Evolutionary conservation across 2,888 invertebrate species (phyloP).

Genomic region (Polia nebulosa): DNA sequence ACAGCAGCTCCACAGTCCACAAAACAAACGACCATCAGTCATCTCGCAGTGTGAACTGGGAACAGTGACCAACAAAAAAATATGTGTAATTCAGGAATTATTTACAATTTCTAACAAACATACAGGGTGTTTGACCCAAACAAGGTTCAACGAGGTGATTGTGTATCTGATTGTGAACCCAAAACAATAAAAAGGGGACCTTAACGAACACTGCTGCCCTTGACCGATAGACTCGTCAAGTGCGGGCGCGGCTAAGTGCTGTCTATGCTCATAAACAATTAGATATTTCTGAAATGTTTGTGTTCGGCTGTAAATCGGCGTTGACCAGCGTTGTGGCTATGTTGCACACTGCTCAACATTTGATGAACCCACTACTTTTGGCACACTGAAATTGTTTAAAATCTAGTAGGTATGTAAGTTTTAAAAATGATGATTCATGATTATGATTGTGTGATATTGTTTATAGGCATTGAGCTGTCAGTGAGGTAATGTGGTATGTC

Average conservation of each 20-base stretch:
- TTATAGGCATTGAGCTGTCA: no score
- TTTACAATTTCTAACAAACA: slow-evolving; percentile 45
- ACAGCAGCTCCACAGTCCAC: background rate
- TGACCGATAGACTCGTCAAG: slow-evolving; percentile 53
- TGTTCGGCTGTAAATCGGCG: background rate
- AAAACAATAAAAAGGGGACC: slow-evolving; percentile 62
- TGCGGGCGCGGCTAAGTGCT: slow-evolving; percentile 32
- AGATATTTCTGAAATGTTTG: slow-evolving; percentile 10
- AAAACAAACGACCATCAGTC: background rate
- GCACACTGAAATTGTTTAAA: background rate
- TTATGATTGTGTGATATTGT: no score
- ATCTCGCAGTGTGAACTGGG: background rate
- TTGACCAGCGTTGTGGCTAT: background rate
- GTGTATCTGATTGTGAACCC: slow-evolving; percentile 62
- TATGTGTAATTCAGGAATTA: slow-evolving; percentile 6
- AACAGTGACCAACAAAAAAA: slow-evolving; percentile 6
- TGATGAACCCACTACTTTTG: background rate
- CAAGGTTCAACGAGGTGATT: slow-evolving; percentile 50
- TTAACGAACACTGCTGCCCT: slow-evolving; percentile 52
- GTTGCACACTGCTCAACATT: background rate
- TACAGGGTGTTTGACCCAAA: slow-evolving; percentile 52
- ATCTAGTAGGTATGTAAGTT: no score
- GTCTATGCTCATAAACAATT: slow-evolving; percentile 33
- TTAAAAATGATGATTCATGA: no score
- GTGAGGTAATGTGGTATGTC: no score